Evolutionary conservation across 2,888 invertebrate genomes (phyloP).

Genomic region (Eupithecia centaureata): DNA sequence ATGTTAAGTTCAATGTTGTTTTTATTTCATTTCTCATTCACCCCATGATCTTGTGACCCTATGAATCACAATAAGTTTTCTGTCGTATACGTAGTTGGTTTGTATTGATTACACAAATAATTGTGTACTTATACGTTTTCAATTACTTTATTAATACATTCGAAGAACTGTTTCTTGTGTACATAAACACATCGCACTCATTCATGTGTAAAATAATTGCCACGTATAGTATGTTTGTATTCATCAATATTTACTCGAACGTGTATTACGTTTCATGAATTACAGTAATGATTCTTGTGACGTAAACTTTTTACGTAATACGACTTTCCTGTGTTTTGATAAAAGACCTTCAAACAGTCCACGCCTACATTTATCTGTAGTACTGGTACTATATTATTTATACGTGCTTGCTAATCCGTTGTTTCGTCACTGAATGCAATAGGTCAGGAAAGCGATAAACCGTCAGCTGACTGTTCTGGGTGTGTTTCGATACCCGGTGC

Average conservation of each 20-base stretch:
- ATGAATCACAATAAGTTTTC: neutral
- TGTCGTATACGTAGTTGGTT: neutral
- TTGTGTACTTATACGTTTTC: too few relatives aligned
- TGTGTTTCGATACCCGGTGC: slow-evolving; percentile 24
- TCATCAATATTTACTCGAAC: slow-evolving; percentile 54
- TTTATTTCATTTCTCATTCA: slow-evolving; percentile 49
- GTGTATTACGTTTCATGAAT: slow-evolving; percentile 50
- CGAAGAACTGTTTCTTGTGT: slow-evolving; percentile 17
- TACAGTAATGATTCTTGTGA: slow-evolving; percentile 49
- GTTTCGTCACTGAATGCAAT: slow-evolving; percentile 63
- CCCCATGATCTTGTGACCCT: slow-evolving; percentile 25
- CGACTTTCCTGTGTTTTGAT: slow-evolving; percentile 52
- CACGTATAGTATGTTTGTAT: slow-evolving; percentile 49
- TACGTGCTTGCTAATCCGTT: slow-evolving; percentile 49
- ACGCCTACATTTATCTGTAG: slow-evolving; percentile 50
- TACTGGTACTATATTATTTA: slow-evolving; percentile 30
- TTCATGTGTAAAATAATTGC: slow-evolving; percentile 49
- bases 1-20: slow-evolving; percentile 3
- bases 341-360: slow-evolving; percentile 51
- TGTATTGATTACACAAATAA: neutral
- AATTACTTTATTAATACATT: slow-evolving; percentile 8
- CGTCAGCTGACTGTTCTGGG: slow-evolving; percentile 53
- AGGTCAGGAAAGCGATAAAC: slow-evolving; percentile 65
- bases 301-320: slow-evolving; percentile 42
- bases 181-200: slow-evolving; percentile 53